phyloP scores from a whole-genome alignment of 2,888 invertebrate species.

The Clistopyga incitator region DNA sequence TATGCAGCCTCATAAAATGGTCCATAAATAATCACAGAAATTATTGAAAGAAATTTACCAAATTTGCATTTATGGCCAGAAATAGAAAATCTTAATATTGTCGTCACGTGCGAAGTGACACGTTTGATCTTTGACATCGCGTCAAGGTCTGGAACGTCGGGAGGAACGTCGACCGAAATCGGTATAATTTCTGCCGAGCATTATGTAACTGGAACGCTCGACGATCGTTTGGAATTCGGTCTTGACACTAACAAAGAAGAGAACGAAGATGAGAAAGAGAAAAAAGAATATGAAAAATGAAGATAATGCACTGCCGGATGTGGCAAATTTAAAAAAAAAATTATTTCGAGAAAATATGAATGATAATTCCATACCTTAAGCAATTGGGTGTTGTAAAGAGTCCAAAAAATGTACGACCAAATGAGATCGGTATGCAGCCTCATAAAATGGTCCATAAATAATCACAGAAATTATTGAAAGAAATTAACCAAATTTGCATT shows the following conservation, averaged over 20 bases:
- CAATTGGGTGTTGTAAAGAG: constrained; percentile 1
- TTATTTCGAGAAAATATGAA: background rate
- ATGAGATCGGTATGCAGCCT: constrained; percentile 8
- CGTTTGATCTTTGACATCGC: constrained; percentile 38
- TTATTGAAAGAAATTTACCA: constrained; percentile 5
- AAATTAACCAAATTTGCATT: constrained; percentile 33
- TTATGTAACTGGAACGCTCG: constrained; percentile 60
- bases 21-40: constrained; percentile 39
- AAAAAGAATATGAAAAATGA: too few relatives aligned
- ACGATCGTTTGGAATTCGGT: constrained; percentile 53
- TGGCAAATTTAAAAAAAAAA: too few relatives aligned
- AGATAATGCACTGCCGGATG: too few relatives aligned
- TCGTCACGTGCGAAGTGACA: constrained; percentile 24
- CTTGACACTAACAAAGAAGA: constrained; percentile 51
- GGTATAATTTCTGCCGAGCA: constrained; percentile 32
- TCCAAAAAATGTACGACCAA: constrained; percentile 11
- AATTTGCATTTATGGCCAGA: constrained; percentile 41
- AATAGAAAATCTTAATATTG: constrained; percentile 23
- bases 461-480: constrained; percentile 16
- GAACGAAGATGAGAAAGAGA: constrained; percentile 37
- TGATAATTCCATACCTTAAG: background rate
- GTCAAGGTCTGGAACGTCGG: constrained; percentile 43
- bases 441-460: constrained; percentile 44
- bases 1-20: constrained; percentile 39
- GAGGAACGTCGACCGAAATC: background rate